Base-by-base conservation (phyloP, 2,888 invertebrate species). In the Amiota mariae region DNA sequence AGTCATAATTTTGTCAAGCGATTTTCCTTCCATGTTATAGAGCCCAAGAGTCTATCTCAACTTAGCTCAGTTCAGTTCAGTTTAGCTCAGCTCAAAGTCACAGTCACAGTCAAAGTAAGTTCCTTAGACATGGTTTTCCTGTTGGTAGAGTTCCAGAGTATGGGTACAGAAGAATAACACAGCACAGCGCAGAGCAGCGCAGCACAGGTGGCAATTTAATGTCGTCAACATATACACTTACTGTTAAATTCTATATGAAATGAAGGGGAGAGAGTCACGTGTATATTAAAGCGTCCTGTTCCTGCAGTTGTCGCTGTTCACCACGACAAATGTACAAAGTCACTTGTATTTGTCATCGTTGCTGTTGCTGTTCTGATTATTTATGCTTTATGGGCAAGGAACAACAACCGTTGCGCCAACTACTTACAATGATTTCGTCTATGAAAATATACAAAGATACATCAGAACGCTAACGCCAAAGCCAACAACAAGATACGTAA, bases 181-280 rank as follows among this genome's bases (percentile, higher is more conserved):
- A 57, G 15, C 18, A 10, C 20, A 59, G 18, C 18, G 20, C n/a
- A n/a, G n/a, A n/a, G 57, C 8, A 20, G 18, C 57, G 20, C 72
- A 72, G 85, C 83, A 84, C 83, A 83, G 83, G 83, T 83, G 83
- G 83, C 78, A 80, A 82, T 85, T 85, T 84, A 36, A 36, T 36
- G 66, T 48, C 20, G 66, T 66, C 18, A 11, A 12, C 18, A 24
- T 61, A 61, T 46, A 12, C 8, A n/a, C 67, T 36, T 36, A 36
- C 36, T 6, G 36, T 36, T 36, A 36, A 36, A 6, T 36, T 36
- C 36, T 36, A 36, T 36, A 36, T 36, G 0, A 6, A 36, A 1
- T 36, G 36, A 24, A n/a, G 15, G 54, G 24, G 46, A 8, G 13
- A 61, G 10, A 67, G 12, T 36, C 46, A 56, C 59, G 49, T 36